Evolutionary conservation across 2,888 invertebrate genomes (phyloP), one percentile per base, ranked within the genome.

Genomic region (Pyrgus malvae): DNA sequence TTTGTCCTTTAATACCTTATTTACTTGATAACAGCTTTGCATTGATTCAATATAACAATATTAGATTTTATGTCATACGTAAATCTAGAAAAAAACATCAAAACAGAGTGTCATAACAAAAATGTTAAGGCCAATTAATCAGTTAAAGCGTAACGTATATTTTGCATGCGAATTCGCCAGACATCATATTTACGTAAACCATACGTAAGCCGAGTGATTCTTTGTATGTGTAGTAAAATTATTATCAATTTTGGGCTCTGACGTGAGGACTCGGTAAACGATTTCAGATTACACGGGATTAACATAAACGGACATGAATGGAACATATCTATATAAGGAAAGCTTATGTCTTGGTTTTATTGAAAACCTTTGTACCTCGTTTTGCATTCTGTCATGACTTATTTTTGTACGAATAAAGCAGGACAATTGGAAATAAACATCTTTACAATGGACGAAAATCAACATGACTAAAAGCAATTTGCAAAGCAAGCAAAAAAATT

Each of bases 291-390:
- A 53, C 51, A 45, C 21, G 38, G 37, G 53, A 45, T 53, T 45
- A 53, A 53, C 45, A 45, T 53, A 53, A 53, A 38, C 37, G 53
- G 38, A 53, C 53, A 53, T 53, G 53, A 53, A 53, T 53, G 53
- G 38, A 53, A 53, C 45, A 38, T 11, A 38, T 31, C 53, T 53
- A 38, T 53, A 53, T 53, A 53, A 53, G 53, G 53, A 53, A 45
- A 16, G 19, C 27, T 37, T 38, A 38, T 38, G 44, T 21, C 45
- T 53, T 45, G 53, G 21, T 45, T n/a, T 54, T 54, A 54, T 54
- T 54, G 53, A 54, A 54, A 54, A 53, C 45, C 51, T 53, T 53
- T 53, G 45, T 53, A 38, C 38, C 38, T 45, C 29, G 14, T 41
- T 42, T 49, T 49, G 21, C 19, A 21, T 42, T 35, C 42, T 44